A percentile compares a stretch with the other conserved stretches of the same genome.
These are phyloP conservation scores for Monoplex corrugatus DNA, from an alignment of 2,888 invertebrate species.

Conservation along the genomic window DNA sequence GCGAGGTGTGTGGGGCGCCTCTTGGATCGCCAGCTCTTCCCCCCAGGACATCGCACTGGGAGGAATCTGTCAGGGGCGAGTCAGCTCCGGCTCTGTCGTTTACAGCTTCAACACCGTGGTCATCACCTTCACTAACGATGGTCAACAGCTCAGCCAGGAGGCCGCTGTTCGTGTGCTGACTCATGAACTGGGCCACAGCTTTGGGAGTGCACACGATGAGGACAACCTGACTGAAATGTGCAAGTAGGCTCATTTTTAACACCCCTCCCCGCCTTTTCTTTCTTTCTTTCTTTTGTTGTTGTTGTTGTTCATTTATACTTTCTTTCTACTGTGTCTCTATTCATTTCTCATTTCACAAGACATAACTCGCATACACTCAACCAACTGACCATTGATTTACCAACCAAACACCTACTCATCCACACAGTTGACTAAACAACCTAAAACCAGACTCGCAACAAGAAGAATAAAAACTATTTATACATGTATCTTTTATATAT, in stretches of 20 bases:
- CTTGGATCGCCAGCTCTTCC: constrained; percentile 71
- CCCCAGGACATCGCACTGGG: constrained; percentile 63
- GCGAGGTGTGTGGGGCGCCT: constrained; percentile 69
- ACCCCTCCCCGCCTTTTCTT: background rate
- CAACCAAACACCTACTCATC: no score
- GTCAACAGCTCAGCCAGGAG: constrained; percentile 54
- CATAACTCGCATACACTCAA: no score
- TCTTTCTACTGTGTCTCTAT: no score
- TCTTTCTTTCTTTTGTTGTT: background rate
- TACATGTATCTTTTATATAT: no score
- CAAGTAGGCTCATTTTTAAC: constrained; percentile 20
- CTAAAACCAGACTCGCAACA: no score
- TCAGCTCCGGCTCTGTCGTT: constrained; percentile 19
- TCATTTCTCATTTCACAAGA: no score
- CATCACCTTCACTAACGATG: constrained; percentile 64
- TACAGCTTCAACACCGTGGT: constrained; percentile 72
- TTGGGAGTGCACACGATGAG: constrained; percentile 74
- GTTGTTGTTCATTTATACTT: background rate
- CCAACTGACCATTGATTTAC: no score
- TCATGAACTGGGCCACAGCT: constrained; percentile 77
- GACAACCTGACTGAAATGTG: constrained; percentile 51
- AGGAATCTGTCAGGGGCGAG: constrained; percentile 71
- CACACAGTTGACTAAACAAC: no score
- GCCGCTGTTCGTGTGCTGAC: constrained; percentile 64
- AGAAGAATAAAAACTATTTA: no score